Conservation (phyloP, 2,113 vertebrate species). For the Mastomys natalensis region DNA sequence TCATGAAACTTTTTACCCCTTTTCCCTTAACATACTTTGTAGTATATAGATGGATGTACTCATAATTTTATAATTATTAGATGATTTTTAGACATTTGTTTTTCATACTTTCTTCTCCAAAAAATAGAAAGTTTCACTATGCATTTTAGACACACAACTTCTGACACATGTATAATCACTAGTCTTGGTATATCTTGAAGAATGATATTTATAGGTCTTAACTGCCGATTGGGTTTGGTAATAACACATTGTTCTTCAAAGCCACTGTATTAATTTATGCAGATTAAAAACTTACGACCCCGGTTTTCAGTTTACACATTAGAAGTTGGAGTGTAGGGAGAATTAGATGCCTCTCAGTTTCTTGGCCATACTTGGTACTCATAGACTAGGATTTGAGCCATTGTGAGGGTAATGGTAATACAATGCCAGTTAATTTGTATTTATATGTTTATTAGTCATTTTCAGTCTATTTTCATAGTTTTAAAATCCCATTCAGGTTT, state of each 20-base stretch:
- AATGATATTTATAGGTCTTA: background rate
- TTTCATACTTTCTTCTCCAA: background rate
- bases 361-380: slow-evolving; percentile 14
- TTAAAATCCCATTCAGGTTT: slow-evolving; percentile 3
- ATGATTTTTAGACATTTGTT: background rate
- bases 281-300: background rate
- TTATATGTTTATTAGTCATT: background rate
- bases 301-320: background rate
- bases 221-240: background rate
- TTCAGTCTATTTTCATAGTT: background rate
- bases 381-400: slow-evolving; percentile 42
- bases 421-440: background rate
- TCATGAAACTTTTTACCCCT: background rate
- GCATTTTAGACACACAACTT: background rate
- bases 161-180: background rate
- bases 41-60: background rate
- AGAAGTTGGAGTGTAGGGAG: background rate
- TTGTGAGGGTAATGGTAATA: background rate
- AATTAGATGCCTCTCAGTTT: background rate
- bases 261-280: background rate
- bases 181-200: background rate
- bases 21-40: background rate
- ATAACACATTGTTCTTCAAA: background rate
- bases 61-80: background rate
- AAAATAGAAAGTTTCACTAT: background rate